These are phyloP conservation scores for Bergia puertoricense DNA, from an alignment of 92 coral and sea anemone species.

Conservation along the genomic window DNA sequence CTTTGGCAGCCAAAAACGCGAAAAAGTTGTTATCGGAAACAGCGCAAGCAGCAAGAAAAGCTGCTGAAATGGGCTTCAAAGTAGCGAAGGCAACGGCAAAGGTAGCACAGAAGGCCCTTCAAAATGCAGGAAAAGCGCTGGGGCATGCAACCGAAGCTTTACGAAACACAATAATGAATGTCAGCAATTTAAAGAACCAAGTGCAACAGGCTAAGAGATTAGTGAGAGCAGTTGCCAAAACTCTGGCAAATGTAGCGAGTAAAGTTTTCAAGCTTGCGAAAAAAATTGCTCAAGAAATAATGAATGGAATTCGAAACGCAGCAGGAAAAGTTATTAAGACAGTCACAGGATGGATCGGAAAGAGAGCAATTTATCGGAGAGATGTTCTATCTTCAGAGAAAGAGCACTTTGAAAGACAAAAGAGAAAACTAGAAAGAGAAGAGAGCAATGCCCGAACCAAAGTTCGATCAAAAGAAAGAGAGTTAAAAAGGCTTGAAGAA, in stretches of 20 bases:
- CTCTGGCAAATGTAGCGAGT: constrained; percentile 18
- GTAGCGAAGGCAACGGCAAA: constrained; percentile 23
- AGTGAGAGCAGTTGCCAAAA: constrained; percentile 41
- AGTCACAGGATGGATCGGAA: constrained; percentile 51
- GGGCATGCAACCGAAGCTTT: constrained; percentile 42
- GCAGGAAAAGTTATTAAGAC: constrained; percentile 51
- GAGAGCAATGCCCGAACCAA: constrained; percentile 49
- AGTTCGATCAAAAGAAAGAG: constrained; percentile 48
- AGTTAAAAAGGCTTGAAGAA: constrained; percentile 26
- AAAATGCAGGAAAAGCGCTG: constrained; percentile 32
- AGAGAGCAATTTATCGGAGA: constrained; percentile 57
- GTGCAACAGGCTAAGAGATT: constrained; percentile 48
- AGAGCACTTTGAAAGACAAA: constrained; percentile 16
- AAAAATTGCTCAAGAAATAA: constrained; percentile 54
- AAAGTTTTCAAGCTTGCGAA: constrained; percentile 28
- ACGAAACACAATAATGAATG: constrained; percentile 33
- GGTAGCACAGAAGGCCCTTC: constrained; percentile 36
- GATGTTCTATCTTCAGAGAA: constrained; percentile 33
- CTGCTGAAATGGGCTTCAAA: constrained; percentile 42
- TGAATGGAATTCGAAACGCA: constrained; percentile 53
- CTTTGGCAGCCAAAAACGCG: constrained; percentile 41
- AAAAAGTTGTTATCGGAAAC: constrained; percentile 21
- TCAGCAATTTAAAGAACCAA: constrained; percentile 38
- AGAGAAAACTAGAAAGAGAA: constrained; percentile 18
- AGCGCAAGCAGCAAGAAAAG: constrained; percentile 48